These are phyloP conservation scores for Cyphomyrus plagiostoma DNA, from an alignment of 2,113 vertebrate genomes.

Conservation along the genomic window DNA sequence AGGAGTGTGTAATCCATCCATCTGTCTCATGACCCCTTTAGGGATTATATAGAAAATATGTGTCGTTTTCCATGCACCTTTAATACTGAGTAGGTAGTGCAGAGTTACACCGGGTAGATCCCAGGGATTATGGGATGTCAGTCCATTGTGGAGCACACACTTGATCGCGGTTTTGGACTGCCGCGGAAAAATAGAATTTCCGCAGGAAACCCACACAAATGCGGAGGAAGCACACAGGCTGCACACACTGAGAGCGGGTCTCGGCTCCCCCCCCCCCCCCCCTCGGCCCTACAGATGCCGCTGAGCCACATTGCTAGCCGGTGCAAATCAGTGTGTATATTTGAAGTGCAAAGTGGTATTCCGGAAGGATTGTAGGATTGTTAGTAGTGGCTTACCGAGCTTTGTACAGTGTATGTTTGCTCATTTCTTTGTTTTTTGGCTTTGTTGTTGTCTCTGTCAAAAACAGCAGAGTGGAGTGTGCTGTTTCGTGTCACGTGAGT, in stretches of 20 bases:
- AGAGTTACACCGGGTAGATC: too few relatives aligned
- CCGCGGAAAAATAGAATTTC: too few relatives aligned
- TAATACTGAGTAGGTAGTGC: too few relatives aligned
- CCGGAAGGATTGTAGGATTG: background rate
- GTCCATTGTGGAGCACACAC: too few relatives aligned
- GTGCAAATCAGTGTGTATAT: background rate
- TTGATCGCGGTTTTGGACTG: too few relatives aligned
- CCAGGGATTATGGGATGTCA: too few relatives aligned
- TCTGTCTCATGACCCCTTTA: too few relatives aligned
- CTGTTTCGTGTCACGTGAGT: background rate
- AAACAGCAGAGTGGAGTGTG: background rate
- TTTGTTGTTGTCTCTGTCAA: background rate
- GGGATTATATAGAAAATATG: too few relatives aligned
- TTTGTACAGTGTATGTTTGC: background rate
- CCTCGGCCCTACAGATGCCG: background rate
- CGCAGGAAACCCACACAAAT: too few relatives aligned
- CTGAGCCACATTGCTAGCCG: background rate
- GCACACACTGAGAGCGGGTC: background rate
- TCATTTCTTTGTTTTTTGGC: background rate
- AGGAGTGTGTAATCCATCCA: background rate
- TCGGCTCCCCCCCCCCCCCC: background rate
- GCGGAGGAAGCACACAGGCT: background rate
- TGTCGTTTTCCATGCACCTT: too few relatives aligned
- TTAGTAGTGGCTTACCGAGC: background rate
- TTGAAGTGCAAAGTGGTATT: background rate